Base-by-base conservation (phyloP, 2,888 invertebrate species). In the Acleris emargana region DNA sequence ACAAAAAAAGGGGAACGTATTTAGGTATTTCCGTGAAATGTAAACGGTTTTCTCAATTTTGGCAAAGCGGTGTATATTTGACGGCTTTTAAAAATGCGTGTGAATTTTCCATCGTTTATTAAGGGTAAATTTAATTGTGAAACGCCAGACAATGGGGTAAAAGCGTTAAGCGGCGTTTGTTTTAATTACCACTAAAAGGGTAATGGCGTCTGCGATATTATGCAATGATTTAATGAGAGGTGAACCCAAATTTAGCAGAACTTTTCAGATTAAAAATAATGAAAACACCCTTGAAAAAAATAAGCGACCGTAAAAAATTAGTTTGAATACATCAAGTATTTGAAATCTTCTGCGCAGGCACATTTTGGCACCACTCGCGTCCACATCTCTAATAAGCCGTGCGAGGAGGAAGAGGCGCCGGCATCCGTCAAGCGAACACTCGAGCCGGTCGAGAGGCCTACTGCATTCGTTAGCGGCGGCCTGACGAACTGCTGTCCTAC, bases 391-490 rank as follows among this genome's bases (percentile, higher is more conserved):
- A 74, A 75, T 76, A 76, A 78, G 77, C 76, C 68, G 68, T 62
- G 67, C 68, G 69, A 71, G 72, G 73, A 68, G 69, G 69, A 50
- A 62, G 64, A 59, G 57, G 51, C 64, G 49, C 57, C 55, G 64
- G 72, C 80, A 79, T 78, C 82, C 79, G 81, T 79, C 80, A 76
- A 73, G 78, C 75, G 74, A 77, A 71, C 80, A 74, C 90, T 90
- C 76, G 78, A 87, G 78, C 69, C 68, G 72, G 78, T 87, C 81
- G 81, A 91, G 89, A 79, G 86, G 80, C 78, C 76, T 78, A 83
- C 86, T 86, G 82, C 82, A 83, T 92, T 92, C 91, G 91, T 92
- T 92, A 92, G 91, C 87, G 85, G 77, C 87, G 84, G 84, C 87
- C 87, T 83, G 87, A 87, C 86, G 80, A 88, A 83, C 82, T 80